phyloP scores from a whole-genome alignment of 1,140 invertebrate genomes.

The Ips typographus region DNA sequence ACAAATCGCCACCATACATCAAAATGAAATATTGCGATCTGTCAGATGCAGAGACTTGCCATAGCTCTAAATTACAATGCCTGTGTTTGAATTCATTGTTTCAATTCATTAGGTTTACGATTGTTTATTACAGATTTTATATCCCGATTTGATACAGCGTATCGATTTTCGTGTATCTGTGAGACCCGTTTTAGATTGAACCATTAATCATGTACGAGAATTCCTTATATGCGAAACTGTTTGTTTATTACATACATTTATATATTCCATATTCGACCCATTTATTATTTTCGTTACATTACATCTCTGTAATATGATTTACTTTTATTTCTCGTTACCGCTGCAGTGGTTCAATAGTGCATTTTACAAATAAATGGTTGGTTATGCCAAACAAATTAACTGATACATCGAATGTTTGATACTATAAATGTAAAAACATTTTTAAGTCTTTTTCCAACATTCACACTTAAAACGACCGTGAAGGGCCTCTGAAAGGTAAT shows the following conservation, averaged over 20 bases:
- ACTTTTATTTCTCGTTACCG: too few relatives aligned
- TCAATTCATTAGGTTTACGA: slow-evolving; percentile 28
- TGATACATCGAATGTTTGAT: too few relatives aligned
- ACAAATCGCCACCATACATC: slow-evolving; percentile 21
- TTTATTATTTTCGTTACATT: too few relatives aligned
- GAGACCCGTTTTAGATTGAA: not conserved
- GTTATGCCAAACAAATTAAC: too few relatives aligned
- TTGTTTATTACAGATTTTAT: slow-evolving; percentile 24
- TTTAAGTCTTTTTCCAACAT: slow-evolving; percentile 2
- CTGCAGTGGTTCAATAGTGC: too few relatives aligned
- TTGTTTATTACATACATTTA: too few relatives aligned
- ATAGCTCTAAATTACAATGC: slow-evolving; percentile 15
- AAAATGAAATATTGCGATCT: slow-evolving; percentile 24
- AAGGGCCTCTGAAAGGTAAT: slow-evolving; percentile 21
- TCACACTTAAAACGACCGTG: slow-evolving; percentile 10
- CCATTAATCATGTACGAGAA: too few relatives aligned
- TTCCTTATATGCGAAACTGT: too few relatives aligned
- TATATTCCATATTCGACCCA: too few relatives aligned
- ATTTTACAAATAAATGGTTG: too few relatives aligned
- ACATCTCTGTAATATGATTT: too few relatives aligned
- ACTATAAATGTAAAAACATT: not conserved
- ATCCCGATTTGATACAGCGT: slow-evolving; percentile 6
- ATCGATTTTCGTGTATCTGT: not conserved
- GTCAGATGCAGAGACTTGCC: slow-evolving; percentile 20
- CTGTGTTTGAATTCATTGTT: slow-evolving; percentile 29